These are phyloP conservation scores for Rhaphigaster nebulosa DNA, from an alignment of 2,888 invertebrate species.

Conservation along the genomic window DNA sequence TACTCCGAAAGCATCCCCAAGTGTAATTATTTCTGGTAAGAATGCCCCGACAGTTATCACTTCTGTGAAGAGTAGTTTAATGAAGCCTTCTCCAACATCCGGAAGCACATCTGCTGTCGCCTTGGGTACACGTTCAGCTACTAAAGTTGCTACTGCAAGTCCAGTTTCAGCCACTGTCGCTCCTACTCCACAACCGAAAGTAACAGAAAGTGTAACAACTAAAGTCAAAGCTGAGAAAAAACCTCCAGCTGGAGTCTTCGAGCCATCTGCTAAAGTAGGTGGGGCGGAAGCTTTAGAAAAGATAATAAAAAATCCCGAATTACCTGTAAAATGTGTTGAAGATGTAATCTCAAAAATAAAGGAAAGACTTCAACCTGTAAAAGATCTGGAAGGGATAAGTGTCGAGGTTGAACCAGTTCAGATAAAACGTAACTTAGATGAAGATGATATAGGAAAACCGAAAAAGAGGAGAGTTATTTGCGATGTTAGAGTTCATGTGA, in stretches of 20 bases:
- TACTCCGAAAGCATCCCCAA: conserved; percentile 13
- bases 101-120: conserved; percentile 57
- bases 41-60: conserved; percentile 27
- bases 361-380: conserved; percentile 63
- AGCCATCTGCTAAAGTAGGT: conserved; percentile 71
- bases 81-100: conserved; percentile 29
- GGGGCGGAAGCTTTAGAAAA: conserved; percentile 57
- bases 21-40: conserved; percentile 32
- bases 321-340: conserved; percentile 62
- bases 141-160: conserved; percentile 57
- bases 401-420: conserved; percentile 62
- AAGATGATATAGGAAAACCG: conserved; percentile 58
- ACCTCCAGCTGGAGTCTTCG: conserved; percentile 79
- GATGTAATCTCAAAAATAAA: conserved; percentile 64
- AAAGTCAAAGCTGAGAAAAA: conserved; percentile 64
- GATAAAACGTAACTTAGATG: conserved; percentile 58
- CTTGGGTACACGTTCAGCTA: conserved; percentile 52
- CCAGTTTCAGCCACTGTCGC: conserved; percentile 61
- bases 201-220: not conserved
- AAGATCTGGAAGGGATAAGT: conserved; percentile 58
- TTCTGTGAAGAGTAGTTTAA: conserved; percentile 1
- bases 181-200: conserved; percentile 54
- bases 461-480: conserved; percentile 64
- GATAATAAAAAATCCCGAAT: conserved; percentile 61
- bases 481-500: conserved; percentile 67